Evolutionary conservation across 2,888 invertebrate species (phyloP).

Genomic region (Nomada lathburiana): DNA sequence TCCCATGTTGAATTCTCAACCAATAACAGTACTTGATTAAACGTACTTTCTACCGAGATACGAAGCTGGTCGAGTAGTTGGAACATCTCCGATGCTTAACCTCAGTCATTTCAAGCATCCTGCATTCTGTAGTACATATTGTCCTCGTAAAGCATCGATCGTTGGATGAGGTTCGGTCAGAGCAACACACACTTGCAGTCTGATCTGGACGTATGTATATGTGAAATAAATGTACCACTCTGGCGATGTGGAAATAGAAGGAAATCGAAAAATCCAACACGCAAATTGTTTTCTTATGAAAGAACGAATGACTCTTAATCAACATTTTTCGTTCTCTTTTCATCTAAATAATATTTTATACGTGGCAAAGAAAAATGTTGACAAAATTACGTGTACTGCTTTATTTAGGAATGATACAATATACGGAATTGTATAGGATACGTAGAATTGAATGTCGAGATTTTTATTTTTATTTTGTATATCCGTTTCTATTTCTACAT

Average conservation of each 20-base stretch:
- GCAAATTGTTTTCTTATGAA: too few relatives aligned
- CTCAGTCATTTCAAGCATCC: slow-evolving; percentile 62
- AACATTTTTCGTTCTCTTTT: too few relatives aligned
- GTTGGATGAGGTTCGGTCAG: slow-evolving; percentile 27
- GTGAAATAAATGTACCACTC: background rate
- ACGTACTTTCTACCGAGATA: slow-evolving; percentile 55
- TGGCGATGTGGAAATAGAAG: background rate
- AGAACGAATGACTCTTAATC: too few relatives aligned
- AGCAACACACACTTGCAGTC: slow-evolving; percentile 18
- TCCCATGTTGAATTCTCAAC: slow-evolving; percentile 34
- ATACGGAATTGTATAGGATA: too few relatives aligned
- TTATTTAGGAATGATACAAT: too few relatives aligned
- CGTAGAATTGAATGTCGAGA: too few relatives aligned
- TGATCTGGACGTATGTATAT: slow-evolving; percentile 17
- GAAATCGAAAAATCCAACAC: background rate
- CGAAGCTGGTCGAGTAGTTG: slow-evolving; percentile 59
- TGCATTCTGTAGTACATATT: slow-evolving; percentile 36
- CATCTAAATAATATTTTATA: too few relatives aligned
- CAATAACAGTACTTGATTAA: slow-evolving; percentile 64
- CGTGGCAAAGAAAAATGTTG: too few relatives aligned
- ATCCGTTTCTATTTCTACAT: too few relatives aligned
- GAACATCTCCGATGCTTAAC: slow-evolving; percentile 69
- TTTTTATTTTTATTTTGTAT: too few relatives aligned
- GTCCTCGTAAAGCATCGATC: slow-evolving; percentile 32
- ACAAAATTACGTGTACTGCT: too few relatives aligned